These are phyloP conservation scores for Leuciscus idus DNA, from an alignment of 2,113 vertebrate species.

Conservation along the genomic window DNA sequence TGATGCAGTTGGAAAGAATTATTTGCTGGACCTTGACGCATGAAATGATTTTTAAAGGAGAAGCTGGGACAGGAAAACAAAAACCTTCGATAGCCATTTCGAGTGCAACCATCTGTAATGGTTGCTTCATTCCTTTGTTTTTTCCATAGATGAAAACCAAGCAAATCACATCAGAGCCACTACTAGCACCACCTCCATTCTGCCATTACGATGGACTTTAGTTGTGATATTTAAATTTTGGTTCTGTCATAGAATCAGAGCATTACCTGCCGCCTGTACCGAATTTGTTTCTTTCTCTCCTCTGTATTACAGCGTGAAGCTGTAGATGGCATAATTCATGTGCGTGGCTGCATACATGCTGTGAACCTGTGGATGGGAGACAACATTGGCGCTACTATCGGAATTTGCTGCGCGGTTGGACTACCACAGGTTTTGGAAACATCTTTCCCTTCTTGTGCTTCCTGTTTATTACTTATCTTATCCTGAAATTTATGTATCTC, in stretches of 20 bases:
- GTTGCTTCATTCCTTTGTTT: conserved; percentile 11
- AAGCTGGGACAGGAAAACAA: conserved; percentile 2
- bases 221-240: neutral
- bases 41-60: conserved; percentile 15
- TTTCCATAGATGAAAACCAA: conserved; percentile 15
- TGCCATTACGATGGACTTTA: neutral
- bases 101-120: conserved; percentile 14
- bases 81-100: conserved; percentile 4
- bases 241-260: neutral
- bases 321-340: conserved; percentile 79
- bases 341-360: conserved; percentile 89
- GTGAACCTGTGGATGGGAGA: conserved; percentile 89
- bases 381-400: conserved; percentile 83
- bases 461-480: neutral
- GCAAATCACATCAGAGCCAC: conserved; percentile 26
- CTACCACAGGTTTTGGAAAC: conserved; percentile 82
- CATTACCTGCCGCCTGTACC: neutral
- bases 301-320: conserved; percentile 77
- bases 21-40: neutral
- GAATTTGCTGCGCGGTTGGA: conserved; percentile 81
- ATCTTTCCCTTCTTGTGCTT: neutral
- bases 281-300: neutral
- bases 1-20: neutral
- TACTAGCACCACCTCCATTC: conserved; percentile 30
- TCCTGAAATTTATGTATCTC: neutral